phyloP scores from a whole-genome alignment of 2,113 vertebrate species.

The Taxidea taxus region DNA sequence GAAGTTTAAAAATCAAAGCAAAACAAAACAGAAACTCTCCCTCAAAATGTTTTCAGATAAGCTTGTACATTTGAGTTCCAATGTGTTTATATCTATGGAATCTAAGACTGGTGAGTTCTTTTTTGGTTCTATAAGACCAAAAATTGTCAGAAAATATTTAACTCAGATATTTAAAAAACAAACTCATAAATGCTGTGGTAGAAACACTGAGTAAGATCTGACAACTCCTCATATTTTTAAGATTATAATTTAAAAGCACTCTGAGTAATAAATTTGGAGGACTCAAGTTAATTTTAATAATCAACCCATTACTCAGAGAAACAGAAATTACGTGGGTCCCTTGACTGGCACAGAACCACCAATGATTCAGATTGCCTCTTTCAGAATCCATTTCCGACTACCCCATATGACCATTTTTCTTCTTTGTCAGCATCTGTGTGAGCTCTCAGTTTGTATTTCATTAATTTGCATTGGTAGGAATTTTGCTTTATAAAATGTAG shows the following conservation, averaged over 20 bases:
- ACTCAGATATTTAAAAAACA: background rate
- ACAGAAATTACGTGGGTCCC: background rate
- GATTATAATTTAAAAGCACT: background rate
- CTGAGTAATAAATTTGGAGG: background rate
- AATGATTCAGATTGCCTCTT: background rate
- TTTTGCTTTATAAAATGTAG: constrained; percentile 30
- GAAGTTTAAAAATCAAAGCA: background rate
- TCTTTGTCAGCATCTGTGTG: background rate
- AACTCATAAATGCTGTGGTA: background rate
- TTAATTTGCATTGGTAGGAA: background rate
- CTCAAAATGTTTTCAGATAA: background rate
- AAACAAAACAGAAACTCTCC: background rate
- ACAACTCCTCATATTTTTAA: constrained; percentile 13
- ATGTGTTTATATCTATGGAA: background rate
- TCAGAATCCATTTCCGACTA: background rate
- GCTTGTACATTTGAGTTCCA: background rate
- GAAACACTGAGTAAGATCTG: background rate
- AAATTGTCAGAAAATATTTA: constrained; percentile 4
- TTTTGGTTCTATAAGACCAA: background rate
- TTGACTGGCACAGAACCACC: background rate
- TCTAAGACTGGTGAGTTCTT: background rate
- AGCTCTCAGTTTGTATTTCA: background rate
- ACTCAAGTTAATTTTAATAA: background rate
- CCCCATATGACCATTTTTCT: background rate
- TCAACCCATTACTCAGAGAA: background rate